phyloP scores from a whole-genome alignment of 2,888 invertebrate genomes.

The Julus scandinavius region DNA sequence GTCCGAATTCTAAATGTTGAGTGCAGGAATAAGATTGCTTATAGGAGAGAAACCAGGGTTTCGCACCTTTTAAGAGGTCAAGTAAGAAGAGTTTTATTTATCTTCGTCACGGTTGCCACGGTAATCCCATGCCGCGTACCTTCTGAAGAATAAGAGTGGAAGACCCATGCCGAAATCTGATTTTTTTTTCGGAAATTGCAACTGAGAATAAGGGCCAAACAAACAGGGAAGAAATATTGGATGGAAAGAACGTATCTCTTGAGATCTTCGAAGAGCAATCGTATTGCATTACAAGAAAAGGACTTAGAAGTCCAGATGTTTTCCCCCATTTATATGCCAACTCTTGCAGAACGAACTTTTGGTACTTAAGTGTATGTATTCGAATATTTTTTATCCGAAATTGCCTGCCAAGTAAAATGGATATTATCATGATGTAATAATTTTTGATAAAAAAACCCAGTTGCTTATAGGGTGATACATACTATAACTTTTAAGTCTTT shows the following conservation, averaged over 20 bases:
- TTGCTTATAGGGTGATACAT: too few relatives aligned
- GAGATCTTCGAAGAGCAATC: conserved; percentile 28
- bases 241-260: background rate
- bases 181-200: conserved; percentile 32
- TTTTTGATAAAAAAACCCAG: background rate
- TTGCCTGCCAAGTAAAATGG: background rate
- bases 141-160: conserved; percentile 8
- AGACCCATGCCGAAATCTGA: conserved; percentile 11
- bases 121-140: background rate
- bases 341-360: conserved; percentile 1
- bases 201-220: conserved; percentile 35
- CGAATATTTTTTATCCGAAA: background rate
- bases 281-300: background rate
- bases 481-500: too few relatives aligned
- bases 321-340: background rate
- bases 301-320: conserved; percentile 29
- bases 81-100: background rate
- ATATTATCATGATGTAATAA: background rate
- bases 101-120: conserved; percentile 9
- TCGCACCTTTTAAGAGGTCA: conserved; percentile 8
- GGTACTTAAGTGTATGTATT: background rate
- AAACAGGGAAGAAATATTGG: conserved; percentile 24
- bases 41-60: background rate
- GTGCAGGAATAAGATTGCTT: background rate
- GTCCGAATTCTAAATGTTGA: background rate